Evolutionary conservation across 2,888 invertebrate genomes (phyloP).

Genomic region (Halictus ligatus): DNA sequence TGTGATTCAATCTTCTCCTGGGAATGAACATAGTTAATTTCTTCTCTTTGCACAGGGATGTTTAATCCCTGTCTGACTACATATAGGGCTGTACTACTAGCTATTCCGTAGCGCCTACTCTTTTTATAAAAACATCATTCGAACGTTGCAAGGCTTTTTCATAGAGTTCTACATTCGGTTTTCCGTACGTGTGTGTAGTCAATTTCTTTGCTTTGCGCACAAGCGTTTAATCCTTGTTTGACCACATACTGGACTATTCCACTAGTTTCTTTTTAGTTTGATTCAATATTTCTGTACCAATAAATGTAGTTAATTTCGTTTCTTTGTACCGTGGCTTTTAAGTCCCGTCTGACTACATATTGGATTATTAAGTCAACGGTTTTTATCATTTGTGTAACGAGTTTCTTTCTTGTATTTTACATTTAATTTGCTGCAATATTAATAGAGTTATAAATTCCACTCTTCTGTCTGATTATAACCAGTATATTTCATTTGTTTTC

Average conservation of each 20-base stretch:
- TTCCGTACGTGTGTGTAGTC: not conserved
- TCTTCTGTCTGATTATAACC: too few relatives aligned
- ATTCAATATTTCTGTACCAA: too few relatives aligned
- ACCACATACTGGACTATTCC: not conserved
- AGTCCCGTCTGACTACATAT: too few relatives aligned
- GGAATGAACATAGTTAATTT: not conserved
- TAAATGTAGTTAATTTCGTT: too few relatives aligned
- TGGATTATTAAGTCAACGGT: too few relatives aligned
- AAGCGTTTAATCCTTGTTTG: not conserved
- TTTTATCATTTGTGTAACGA: too few relatives aligned
- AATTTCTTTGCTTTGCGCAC: not conserved
- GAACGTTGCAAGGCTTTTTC: not conserved
- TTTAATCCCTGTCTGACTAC: not conserved
- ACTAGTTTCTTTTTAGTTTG: not conserved
- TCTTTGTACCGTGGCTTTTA: too few relatives aligned
- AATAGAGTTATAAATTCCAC: too few relatives aligned
- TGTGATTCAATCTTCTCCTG: not conserved
- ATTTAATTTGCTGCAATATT: too few relatives aligned
- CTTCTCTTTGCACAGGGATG: too few relatives aligned
- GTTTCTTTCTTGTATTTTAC: too few relatives aligned
- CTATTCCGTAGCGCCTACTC: not conserved
- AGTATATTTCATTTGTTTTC: too few relatives aligned
- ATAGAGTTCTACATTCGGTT: not conserved
- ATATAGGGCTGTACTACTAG: not conserved
- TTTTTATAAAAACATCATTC: not conserved